Percentiles rank a stretch among this genome's conserved stretches.
These are phyloP conservation scores for Synanthedon andrenaeformis DNA, from an alignment of 2,888 invertebrate genomes.

Conservation along the genomic window DNA sequence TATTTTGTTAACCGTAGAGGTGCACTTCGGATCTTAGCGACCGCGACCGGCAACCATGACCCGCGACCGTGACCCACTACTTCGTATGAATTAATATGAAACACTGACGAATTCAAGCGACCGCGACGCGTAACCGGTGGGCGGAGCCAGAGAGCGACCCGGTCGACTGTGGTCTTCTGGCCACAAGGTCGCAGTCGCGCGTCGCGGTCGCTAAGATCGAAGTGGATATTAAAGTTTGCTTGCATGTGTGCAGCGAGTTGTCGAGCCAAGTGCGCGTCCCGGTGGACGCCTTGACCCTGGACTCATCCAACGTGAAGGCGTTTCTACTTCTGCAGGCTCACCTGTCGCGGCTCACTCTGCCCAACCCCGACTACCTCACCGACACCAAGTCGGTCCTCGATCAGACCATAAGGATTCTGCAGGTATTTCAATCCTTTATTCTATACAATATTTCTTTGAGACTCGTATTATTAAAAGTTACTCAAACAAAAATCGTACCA, in stretches of 20 bases:
- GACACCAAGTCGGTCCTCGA: slow-evolving; percentile 97
- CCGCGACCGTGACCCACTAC: too few relatives aligned
- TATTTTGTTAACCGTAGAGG: too few relatives aligned
- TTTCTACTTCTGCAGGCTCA: slow-evolving; percentile 95
- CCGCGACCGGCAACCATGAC: too few relatives aligned
- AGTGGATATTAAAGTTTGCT: not conserved
- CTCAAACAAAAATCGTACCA: not conserved
- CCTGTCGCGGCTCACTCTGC: slow-evolving; percentile 84
- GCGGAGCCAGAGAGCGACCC: too few relatives aligned
- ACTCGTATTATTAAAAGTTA: not conserved
- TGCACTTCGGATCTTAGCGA: too few relatives aligned
- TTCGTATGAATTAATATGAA: too few relatives aligned
- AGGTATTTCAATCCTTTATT: slow-evolving; percentile 63
- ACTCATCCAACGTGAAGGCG: slow-evolving; percentile 95
- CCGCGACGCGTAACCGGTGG: not conserved
- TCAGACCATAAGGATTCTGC: slow-evolving; percentile 93
- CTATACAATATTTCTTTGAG: not conserved
- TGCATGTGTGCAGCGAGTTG: slow-evolving; percentile 74
- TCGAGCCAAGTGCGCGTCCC: slow-evolving; percentile 80
- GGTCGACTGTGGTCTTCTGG: too few relatives aligned
- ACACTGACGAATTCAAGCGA: too few relatives aligned
- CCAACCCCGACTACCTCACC: slow-evolving; percentile 93
- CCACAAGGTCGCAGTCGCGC: not conserved
- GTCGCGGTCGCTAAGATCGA: not conserved
- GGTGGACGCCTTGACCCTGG: slow-evolving; percentile 80